Evolutionary conservation across 2,113 vertebrate species (phyloP).

Genomic region (Thinocorus orbignyianus): DNA sequence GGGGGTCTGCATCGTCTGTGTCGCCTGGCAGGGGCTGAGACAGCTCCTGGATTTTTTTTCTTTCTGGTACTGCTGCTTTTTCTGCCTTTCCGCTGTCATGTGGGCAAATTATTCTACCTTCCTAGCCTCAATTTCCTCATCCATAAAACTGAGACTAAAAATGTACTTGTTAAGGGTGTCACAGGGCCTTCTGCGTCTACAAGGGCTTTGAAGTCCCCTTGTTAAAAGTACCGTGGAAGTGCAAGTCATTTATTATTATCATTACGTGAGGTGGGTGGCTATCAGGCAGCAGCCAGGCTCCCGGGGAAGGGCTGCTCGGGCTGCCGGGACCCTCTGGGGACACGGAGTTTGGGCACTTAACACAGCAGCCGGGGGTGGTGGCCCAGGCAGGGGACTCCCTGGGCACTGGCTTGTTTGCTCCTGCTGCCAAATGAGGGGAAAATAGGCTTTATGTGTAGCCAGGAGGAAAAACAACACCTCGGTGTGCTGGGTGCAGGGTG

Average conservation of each 20-base stretch:
- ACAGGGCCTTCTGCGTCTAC: background rate
- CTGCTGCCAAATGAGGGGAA: fast-evolving
- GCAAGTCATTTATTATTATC: background rate
- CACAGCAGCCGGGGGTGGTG: background rate
- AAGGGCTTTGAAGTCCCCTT: slow-evolving; percentile 42
- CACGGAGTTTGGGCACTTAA: fast-evolving
- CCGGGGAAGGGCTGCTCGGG: fast-evolving
- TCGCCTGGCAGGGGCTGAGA: background rate
- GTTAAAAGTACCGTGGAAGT: background rate
- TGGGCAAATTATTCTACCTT: background rate
- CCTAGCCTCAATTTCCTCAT: slow-evolving; percentile 29
- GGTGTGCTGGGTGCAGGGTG: too few species aligned
- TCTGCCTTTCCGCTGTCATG: background rate
- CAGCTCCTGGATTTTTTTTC: background rate
- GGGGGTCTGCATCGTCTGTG: background rate
- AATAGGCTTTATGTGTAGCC: fast-evolving
- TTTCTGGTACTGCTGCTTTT: background rate
- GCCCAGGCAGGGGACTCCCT: fast-evolving
- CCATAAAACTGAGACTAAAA: slow-evolving; percentile 61
- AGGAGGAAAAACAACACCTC: too few species aligned
- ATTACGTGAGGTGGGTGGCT: background rate
- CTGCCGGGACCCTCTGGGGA: background rate
- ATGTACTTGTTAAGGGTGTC: slow-evolving; percentile 23
- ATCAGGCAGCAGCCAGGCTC: background rate
- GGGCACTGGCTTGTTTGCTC: background rate